Conservation (phyloP, 2,888 invertebrate species). For the Drosophila atripex region DNA sequence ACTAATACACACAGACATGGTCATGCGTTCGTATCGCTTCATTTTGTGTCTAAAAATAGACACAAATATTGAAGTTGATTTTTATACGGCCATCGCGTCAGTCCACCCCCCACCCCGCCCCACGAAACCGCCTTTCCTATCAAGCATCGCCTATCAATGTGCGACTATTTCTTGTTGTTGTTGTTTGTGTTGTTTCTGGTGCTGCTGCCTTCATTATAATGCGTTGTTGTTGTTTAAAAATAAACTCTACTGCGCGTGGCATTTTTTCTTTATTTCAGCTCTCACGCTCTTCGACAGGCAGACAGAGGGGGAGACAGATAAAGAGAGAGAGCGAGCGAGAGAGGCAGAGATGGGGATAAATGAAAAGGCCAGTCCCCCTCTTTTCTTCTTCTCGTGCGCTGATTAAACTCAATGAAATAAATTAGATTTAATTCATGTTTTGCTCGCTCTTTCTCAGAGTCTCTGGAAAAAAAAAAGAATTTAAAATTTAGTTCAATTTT, state of each 20-base stretch:
- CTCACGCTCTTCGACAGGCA: slow-evolving; percentile 22
- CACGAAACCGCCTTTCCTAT: slow-evolving; percentile 54
- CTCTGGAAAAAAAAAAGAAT: background rate
- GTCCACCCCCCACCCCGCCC: slow-evolving; percentile 33
- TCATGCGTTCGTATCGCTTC: slow-evolving; percentile 70
- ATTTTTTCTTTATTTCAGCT: slow-evolving; percentile 50
- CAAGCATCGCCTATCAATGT: slow-evolving; percentile 75
- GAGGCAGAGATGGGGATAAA: background rate
- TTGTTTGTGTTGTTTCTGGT: slow-evolving; percentile 26
- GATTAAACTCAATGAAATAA: slow-evolving; percentile 62
- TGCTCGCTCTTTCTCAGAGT: slow-evolving; percentile 9
- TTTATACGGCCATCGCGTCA: slow-evolving; percentile 62
- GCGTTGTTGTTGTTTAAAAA: slow-evolving; percentile 79
- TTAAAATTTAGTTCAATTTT: background rate
- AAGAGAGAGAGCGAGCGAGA: background rate
- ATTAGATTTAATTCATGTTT: slow-evolving; percentile 72
- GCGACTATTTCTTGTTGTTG: slow-evolving; percentile 60
- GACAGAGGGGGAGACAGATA: background rate
- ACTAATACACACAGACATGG: slow-evolving; percentile 33
- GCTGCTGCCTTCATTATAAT: slow-evolving; percentile 67
- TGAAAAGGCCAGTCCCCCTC: background rate
- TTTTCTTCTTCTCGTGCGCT: slow-evolving; percentile 24
- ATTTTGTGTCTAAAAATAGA: slow-evolving; percentile 76
- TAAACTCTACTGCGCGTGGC: slow-evolving; percentile 77
- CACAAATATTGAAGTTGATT: slow-evolving; percentile 81